Percentiles rank a stretch among this genome's conserved stretches.
Conservation (phyloP, 2,797 vertebrate species). For the Falco peregrinus region DNA sequence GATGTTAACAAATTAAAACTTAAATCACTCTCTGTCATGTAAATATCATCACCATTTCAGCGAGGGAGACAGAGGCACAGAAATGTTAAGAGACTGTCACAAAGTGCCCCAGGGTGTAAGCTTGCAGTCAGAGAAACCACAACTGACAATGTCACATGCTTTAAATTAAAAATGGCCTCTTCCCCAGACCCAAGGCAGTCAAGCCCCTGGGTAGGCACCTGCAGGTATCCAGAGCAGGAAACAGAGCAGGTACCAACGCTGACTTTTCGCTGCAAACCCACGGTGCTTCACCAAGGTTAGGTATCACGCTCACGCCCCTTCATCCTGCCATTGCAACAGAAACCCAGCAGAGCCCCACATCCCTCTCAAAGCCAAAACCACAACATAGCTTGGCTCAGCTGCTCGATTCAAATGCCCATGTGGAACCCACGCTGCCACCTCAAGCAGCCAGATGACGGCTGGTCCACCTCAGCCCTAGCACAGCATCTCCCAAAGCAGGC, state of each 20-base stretch:
- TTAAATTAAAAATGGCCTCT: background rate
- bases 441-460: background rate
- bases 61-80: background rate
- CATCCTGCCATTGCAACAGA: background rate
- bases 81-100: background rate
- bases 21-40: fast-evolving
- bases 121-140: background rate
- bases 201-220: background rate
- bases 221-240: background rate
- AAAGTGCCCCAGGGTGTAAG: background rate
- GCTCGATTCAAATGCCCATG: fast-evolving
- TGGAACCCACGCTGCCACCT: fast-evolving
- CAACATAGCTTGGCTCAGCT: fast-evolving
- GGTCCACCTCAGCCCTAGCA: background rate
- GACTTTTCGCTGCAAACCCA: background rate
- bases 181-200: background rate
- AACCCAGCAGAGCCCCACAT: background rate
- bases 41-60: background rate
- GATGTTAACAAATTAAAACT: background rate
- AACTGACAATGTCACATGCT: background rate
- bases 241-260: background rate
- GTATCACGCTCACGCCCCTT: background rate
- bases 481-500: background rate
- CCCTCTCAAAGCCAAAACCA: background rate
- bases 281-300: fast-evolving